A percentile compares a stretch with the other conserved stretches of the same genome.
phyloP scores from a whole-genome alignment of 2,888 invertebrate genomes.

The Epinotia brunnichana region DNA sequence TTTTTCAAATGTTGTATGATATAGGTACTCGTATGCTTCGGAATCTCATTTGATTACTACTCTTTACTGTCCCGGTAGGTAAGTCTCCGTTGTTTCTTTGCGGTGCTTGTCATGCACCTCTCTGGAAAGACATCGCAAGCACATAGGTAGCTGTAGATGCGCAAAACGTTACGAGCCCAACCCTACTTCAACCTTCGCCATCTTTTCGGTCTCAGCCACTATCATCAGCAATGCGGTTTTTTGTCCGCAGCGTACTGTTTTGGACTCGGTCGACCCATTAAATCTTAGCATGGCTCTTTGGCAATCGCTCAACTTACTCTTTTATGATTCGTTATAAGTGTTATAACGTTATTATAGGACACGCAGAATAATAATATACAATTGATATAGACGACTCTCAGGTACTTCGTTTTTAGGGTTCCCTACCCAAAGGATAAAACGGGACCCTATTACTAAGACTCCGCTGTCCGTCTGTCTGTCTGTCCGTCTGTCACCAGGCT shows the following conservation, averaged over 20 bases:
- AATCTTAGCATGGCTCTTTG: neutral
- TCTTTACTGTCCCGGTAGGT: neutral
- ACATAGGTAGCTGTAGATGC: neutral
- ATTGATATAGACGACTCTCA: neutral
- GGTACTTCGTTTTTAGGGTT: too few species aligned
- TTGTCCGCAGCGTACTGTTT: conserved; percentile 5
- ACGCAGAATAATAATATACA: neutral
- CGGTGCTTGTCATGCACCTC: neutral
- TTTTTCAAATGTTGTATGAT: too few species aligned
- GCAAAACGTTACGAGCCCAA: neutral
- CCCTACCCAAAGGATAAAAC: too few species aligned
- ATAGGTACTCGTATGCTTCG: neutral
- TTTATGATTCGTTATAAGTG: conserved; percentile 5
- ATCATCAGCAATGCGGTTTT: neutral
- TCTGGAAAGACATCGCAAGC: too few species aligned
- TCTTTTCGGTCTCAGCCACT: neutral
- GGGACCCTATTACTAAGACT: too few species aligned
- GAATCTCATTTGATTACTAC: neutral
- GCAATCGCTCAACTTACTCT: conserved; percentile 9
- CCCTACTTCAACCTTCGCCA: neutral
- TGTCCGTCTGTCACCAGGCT: too few species aligned
- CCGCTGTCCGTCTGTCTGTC: too few species aligned
- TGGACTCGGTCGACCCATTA: neutral
- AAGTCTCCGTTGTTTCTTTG: neutral
- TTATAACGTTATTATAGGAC: neutral